Percentiles rank a stretch among this genome's conserved stretches.
phyloP scores from a whole-genome alignment of 2,113 vertebrate species.

The Jacana jacana region DNA sequence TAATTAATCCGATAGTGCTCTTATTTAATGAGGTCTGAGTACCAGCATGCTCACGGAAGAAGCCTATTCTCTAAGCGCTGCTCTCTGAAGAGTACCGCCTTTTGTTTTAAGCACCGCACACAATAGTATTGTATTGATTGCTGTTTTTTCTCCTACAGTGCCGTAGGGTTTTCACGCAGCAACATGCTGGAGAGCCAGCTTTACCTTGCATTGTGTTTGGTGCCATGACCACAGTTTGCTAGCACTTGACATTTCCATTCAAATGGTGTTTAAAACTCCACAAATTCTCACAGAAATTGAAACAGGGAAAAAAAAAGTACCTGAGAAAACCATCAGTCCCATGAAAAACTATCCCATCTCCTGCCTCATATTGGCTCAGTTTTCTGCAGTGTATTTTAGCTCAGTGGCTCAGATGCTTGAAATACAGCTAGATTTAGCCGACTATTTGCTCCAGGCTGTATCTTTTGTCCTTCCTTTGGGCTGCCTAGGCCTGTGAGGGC shows the following conservation, averaged over 20 bases:
- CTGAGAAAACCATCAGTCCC: not conserved
- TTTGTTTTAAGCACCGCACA: not conserved
- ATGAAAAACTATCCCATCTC: not conserved
- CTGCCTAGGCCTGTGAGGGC: not conserved
- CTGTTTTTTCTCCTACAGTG: not conserved
- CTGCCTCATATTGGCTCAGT: not conserved
- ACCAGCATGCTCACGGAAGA: not conserved
- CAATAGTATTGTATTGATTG: conserved; percentile 16
- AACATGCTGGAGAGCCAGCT: not conserved
- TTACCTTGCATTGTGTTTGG: not conserved
- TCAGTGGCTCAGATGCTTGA: not conserved
- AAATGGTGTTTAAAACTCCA: not conserved
- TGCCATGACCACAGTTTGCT: not conserved
- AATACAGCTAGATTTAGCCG: not conserved
- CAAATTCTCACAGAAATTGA: not conserved
- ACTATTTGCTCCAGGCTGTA: not conserved
- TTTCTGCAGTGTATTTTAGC: not conserved
- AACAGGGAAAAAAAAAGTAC: not conserved
- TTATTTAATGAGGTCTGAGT: conserved; percentile 16
- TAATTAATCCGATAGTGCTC: not conserved
- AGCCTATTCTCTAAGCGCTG: not conserved
- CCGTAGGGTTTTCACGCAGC: not conserved
- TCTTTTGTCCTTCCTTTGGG: not conserved
- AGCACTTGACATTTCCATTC: not conserved
- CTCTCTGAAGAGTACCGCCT: not conserved